These are phyloP conservation scores for Eupithecia exiguata DNA, from an alignment of 2,888 invertebrate genomes.

Conservation along the genomic window DNA sequence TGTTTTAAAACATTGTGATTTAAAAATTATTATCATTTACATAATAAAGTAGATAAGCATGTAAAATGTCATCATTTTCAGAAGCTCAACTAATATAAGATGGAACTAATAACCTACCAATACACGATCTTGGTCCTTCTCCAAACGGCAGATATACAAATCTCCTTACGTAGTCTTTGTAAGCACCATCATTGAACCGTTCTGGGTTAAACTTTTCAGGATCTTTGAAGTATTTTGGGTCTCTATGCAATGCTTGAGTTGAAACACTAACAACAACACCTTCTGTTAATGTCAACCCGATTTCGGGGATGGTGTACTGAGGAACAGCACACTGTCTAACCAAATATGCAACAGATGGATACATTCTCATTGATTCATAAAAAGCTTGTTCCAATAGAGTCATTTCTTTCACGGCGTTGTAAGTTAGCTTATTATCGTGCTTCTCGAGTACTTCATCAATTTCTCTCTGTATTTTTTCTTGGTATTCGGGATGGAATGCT, in stretches of 20 bases:
- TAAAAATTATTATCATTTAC: too few relatives aligned
- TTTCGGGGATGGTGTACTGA: constrained; percentile 27
- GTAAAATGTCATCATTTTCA: neutral
- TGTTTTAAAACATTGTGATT: neutral
- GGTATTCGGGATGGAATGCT: constrained; percentile 58
- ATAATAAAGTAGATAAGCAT: neutral
- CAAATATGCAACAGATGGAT: constrained; percentile 26
- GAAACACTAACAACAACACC: constrained; percentile 59
- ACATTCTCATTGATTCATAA: constrained; percentile 52
- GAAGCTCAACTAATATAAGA: neutral
- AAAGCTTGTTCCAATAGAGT: constrained; percentile 58
- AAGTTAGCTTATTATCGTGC: constrained; percentile 54
- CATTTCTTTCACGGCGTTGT: constrained; percentile 63
- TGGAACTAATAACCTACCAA: constrained; percentile 19
- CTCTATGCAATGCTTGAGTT: constrained; percentile 61
- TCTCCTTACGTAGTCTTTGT: constrained; percentile 47
- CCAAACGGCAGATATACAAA: constrained; percentile 63
- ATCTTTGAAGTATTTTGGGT: constrained; percentile 49
- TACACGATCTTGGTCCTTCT: constrained; percentile 27
- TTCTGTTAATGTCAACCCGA: constrained; percentile 54
- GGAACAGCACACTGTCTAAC: constrained; percentile 21
- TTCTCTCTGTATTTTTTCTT: constrained; percentile 57
- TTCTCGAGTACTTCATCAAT: constrained; percentile 55
- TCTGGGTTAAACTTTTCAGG: constrained; percentile 60
- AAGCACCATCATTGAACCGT: constrained; percentile 54